These are phyloP conservation scores for Ophiothrix spiculata DNA, from an alignment of 35 echinoderm and acorn worm species.

Conservation along the genomic window DNA sequence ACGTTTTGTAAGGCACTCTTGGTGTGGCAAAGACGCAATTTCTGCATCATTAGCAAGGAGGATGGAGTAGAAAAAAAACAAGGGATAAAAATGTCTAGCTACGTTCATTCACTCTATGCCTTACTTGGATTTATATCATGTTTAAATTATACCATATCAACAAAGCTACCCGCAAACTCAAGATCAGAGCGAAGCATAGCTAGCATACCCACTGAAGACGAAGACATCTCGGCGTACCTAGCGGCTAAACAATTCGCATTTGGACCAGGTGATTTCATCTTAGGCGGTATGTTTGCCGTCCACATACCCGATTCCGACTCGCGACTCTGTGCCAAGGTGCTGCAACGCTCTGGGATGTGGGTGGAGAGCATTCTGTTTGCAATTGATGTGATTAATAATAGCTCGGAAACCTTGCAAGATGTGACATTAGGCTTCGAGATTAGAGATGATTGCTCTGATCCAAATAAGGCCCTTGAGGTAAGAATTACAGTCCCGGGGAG, in stretches of 20 bases:
- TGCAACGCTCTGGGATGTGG: slow-evolving; percentile 62
- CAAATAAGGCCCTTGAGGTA: slow-evolving; percentile 80
- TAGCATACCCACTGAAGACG: not conserved
- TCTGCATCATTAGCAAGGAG: no score
- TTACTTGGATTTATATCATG: no score
- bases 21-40: no score
- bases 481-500: no score
- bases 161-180: no score
- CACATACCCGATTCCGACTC: slow-evolving; percentile 13
- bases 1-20: no score
- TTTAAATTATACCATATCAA: no score
- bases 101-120: no score
- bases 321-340: slow-evolving; percentile 22
- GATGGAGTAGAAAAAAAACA: no score
- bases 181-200: not conserved
- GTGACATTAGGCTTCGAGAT: slow-evolving; percentile 76
- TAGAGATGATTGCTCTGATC: slow-evolving; percentile 86
- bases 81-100: no score
- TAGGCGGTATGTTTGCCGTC: slow-evolving; percentile 49
- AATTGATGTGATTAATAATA: slow-evolving; percentile 74
- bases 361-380: slow-evolving; percentile 91
- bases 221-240: not conserved
- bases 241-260: slow-evolving; percentile 5
- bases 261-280: slow-evolving; percentile 18
- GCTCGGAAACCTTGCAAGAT: slow-evolving; percentile 50